Conservation (phyloP, 1,140 invertebrate species). For the Philopotamus ludificatus region DNA sequence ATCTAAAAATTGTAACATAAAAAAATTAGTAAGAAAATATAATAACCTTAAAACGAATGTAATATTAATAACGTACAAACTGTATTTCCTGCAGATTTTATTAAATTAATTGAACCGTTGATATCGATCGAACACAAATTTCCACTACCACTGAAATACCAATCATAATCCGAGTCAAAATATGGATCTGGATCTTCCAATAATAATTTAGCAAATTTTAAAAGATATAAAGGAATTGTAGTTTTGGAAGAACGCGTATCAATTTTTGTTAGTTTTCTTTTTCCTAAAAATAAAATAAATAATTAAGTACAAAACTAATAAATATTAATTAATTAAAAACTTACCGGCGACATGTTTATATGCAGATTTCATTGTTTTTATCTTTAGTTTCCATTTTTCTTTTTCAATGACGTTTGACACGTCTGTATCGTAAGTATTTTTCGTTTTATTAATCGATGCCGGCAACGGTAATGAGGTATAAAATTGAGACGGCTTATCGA, state of each 20-base stretch:
- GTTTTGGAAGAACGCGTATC: not conserved
- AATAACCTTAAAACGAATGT: not conserved
- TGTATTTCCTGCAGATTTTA: conserved; percentile 24
- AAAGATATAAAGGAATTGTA: conserved; percentile 27
- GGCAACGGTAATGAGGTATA: conserved; percentile 16
- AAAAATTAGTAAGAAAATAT: conserved; percentile 5
- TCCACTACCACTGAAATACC: conserved; percentile 35
- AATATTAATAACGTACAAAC: conserved; percentile 26
- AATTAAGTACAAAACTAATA: not conserved
- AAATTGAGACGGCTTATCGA: conserved; percentile 23
- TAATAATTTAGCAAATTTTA: conserved; percentile 33
- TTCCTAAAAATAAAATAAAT: not conserved
- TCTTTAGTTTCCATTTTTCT: conserved; percentile 29
- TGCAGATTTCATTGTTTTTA: conserved; percentile 7
- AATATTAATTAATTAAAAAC: conserved; percentile 14
- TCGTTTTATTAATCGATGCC: not conserved
- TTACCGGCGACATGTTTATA: conserved; percentile 24
- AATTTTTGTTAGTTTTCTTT: conserved; percentile 1
- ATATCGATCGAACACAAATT: conserved; percentile 16
- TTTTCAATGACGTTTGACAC: conserved; percentile 16
- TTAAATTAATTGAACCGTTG: conserved; percentile 5
- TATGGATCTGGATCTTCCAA: conserved; percentile 34
- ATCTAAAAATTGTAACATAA: conserved; percentile 31
- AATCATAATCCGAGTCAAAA: conserved; percentile 34
- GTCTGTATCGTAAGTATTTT: conserved; percentile 18